These are phyloP conservation scores for Argyrosomus regius DNA, from an alignment of 2,797 vertebrate genomes.

Conservation along the genomic window DNA sequence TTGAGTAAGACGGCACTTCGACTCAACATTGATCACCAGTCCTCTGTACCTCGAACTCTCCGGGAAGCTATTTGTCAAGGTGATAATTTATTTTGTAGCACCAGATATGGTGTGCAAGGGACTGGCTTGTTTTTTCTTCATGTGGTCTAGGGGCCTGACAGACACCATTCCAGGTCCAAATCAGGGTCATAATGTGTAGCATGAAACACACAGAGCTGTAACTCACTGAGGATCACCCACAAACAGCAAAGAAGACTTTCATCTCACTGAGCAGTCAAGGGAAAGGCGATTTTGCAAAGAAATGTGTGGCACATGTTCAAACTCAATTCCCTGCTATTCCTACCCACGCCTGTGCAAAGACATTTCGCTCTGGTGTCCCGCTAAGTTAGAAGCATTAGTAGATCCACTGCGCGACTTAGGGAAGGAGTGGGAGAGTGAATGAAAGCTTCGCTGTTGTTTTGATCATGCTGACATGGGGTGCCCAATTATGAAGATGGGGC, in stretches of 20 bases:
- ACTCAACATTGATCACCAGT: conserved; percentile 80
- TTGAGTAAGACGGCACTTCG: conserved; percentile 74
- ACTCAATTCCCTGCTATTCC: conserved; percentile 39
- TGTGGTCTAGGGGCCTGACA: conserved; percentile 47
- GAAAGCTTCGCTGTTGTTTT: conserved; percentile 71
- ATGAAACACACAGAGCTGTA: conserved; percentile 56
- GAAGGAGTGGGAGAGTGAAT: conserved; percentile 52
- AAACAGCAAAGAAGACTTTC: conserved; percentile 54
- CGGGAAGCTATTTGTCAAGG: conserved; percentile 81
- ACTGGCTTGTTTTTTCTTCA: conserved; percentile 62
- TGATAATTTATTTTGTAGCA: conserved; percentile 83
- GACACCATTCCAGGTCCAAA: conserved; percentile 63
- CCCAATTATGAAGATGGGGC: conserved; percentile 78
- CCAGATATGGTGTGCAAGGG: conserved; percentile 64
- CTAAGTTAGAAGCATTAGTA: conserved; percentile 53
- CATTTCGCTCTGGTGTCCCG: conserved; percentile 51
- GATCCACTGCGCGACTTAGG: conserved; percentile 41
- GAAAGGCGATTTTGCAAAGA: conserved; percentile 58
- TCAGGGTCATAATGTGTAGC: conserved; percentile 59
- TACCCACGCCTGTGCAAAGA: conserved; percentile 34
- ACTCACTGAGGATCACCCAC: conserved; percentile 50
- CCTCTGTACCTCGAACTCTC: conserved; percentile 69
- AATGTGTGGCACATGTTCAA: conserved; percentile 58
- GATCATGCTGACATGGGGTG: conserved; percentile 73
- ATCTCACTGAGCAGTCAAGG: conserved; percentile 51